phyloP scores from a whole-genome alignment of 2,888 invertebrate genomes.

The Meteorus colon region DNA sequence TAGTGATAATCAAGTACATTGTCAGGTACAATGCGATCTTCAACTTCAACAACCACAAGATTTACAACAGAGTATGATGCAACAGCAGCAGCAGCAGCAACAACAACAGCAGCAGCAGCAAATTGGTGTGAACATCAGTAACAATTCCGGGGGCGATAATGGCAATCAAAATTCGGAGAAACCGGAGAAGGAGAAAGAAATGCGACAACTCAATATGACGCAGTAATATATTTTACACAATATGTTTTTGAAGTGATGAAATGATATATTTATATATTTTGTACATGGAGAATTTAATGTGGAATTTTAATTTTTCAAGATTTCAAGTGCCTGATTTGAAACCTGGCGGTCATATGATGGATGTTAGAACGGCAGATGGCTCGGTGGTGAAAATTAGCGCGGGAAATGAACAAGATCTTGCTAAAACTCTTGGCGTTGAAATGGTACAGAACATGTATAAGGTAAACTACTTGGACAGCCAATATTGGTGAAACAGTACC shows the following conservation, averaged over 20 bases:
- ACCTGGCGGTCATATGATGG: constrained; percentile 76
- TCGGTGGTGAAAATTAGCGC: constrained; percentile 84
- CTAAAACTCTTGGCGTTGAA: constrained; percentile 79
- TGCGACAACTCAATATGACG: constrained; percentile 70
- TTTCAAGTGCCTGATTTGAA: constrained; percentile 74
- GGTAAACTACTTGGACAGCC: constrained; percentile 67
- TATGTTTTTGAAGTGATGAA: background rate
- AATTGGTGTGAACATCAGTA: constrained; percentile 64
- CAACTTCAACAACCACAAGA: constrained; percentile 72
- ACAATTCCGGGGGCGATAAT: constrained; percentile 61
- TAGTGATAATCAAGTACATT: constrained; percentile 71
- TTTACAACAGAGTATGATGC: constrained; percentile 70
- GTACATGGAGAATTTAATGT: constrained; percentile 25
- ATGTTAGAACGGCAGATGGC: constrained; percentile 80
- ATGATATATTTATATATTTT: constrained; percentile 36
- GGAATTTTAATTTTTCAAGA: constrained; percentile 55
- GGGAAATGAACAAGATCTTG: constrained; percentile 78
- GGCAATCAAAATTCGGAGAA: constrained; percentile 64
- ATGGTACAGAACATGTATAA: constrained; percentile 89
- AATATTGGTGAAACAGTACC: background rate
- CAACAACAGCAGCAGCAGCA: constrained; percentile 72
- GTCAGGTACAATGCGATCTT: constrained; percentile 72
- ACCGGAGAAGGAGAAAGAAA: constrained; percentile 67
- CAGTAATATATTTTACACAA: constrained; percentile 61
- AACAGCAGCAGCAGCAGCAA: constrained; percentile 77